phyloP scores from a whole-genome alignment of 2,113 vertebrate genomes.

The Nothoprocta pentlandii region DNA sequence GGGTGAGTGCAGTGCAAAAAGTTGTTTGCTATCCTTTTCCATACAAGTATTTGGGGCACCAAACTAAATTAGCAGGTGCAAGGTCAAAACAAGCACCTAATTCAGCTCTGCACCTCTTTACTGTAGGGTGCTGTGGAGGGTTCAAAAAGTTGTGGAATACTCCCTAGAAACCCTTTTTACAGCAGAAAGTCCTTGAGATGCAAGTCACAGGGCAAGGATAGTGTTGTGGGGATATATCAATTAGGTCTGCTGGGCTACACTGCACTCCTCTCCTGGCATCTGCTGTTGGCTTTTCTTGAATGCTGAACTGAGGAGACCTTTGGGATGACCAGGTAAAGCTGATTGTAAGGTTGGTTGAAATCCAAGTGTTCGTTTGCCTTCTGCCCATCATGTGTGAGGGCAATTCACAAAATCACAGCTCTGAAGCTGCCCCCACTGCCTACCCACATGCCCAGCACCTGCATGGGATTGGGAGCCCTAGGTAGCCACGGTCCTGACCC shows the following conservation, averaged over 20 bases:
- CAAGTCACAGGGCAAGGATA: neutral
- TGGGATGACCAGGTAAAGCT: constrained; percentile 22
- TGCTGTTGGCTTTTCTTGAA: constrained; percentile 3
- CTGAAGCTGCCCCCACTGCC: neutral
- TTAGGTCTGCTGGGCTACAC: constrained; percentile 15
- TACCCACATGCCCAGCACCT: neutral
- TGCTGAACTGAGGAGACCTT: constrained; percentile 36
- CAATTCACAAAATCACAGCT: neutral
- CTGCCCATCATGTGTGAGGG: neutral
- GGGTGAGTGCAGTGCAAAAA: neutral
- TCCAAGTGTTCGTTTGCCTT: neutral
- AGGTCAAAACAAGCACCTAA: neutral
- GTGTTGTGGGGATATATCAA: neutral
- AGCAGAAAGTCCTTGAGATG: neutral
- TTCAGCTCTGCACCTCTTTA: neutral
- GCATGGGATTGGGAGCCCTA: neutral
- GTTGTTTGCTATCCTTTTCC: constrained; percentile 18
- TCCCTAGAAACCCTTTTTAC: neutral
- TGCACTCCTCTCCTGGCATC: constrained; percentile 3
- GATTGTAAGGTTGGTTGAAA: constrained; percentile 26
- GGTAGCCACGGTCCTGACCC: neutral
- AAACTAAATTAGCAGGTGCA: neutral
- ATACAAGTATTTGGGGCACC: neutral
- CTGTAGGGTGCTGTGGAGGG: neutral
- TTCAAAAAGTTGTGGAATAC: neutral